Base-by-base conservation (phyloP, 2,113 vertebrate species). In the Dicaeum eximium region DNA sequence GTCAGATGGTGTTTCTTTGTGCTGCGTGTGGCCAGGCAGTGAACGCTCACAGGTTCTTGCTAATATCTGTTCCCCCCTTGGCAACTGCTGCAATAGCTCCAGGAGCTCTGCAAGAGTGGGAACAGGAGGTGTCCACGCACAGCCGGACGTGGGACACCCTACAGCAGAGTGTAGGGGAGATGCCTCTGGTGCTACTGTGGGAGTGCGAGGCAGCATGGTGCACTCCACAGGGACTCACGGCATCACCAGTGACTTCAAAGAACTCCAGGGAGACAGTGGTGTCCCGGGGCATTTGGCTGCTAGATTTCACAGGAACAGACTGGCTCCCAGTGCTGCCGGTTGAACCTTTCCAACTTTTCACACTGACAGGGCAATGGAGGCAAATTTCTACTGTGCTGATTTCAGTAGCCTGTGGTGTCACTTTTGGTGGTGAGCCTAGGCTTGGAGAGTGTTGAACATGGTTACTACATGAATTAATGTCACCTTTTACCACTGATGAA, bases 1-100 rank as follows among this genome's bases (percentile, higher is more conserved):
- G 92, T 97, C 94, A 97, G 92, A 96, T 97, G 90, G 93, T 61
- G 82, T 47, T 95, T 71, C 85, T 88, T 80, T 21, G 1, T n/a
- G 65, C 72, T 60, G 51, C 8, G 2, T 90, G 84, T 0, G 54
- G 64, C 73, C 65, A 38, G 51, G 84, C 71, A 92, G 75, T 23
- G 80, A 83, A 53, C 1, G 2, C 42, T 93, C 56, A 30, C 64
- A 42, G 38, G 23, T 53, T 60, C 65, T 56, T 67, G 60, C 44
- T 14, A 27, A 1, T 67, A 77, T 60, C 80, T 92, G 60, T 57
- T 94, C 77, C 86, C 28, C 28, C 60, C 44, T 44, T 74, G 0
- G 0, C 21, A 53, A 57, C 25, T 74, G 56, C 75, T 84, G 56
- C 15, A 48, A 67, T 4, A 94, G 60, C 79, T 53, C 35, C 44